phyloP scores from a whole-genome alignment of 2,113 vertebrate species.

The Zosterops japonicus region DNA sequence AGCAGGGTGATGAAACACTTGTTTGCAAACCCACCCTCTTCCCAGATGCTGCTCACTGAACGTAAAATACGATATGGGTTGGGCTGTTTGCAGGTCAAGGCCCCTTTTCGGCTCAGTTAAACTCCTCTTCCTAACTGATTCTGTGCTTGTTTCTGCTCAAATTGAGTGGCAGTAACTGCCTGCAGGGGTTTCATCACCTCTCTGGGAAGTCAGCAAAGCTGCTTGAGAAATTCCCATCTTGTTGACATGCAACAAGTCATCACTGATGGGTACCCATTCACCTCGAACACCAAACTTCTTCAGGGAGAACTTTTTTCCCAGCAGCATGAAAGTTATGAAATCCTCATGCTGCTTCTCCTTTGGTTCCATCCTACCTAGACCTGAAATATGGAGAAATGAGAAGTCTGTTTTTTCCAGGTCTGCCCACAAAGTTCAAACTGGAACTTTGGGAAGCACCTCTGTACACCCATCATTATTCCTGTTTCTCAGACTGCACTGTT shows the following conservation, averaged over 20 bases:
- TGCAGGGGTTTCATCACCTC: not conserved
- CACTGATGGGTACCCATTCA: not conserved
- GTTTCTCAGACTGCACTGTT: not conserved
- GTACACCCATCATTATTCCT: rapidly evolving
- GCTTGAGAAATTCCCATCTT: not conserved
- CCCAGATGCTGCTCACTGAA: not conserved
- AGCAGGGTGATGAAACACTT: not conserved
- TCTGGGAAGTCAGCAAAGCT: not conserved
- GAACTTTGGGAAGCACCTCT: not conserved
- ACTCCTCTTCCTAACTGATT: not conserved
- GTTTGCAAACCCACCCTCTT: not conserved
- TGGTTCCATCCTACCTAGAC: slow-evolving; percentile 68
- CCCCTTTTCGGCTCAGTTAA: not conserved
- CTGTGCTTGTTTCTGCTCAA: not conserved
- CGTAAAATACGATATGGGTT: rapidly evolving
- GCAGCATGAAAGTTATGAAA: not conserved
- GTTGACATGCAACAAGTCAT: not conserved
- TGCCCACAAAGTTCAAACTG: not conserved
- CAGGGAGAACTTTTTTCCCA: slow-evolving; percentile 45
- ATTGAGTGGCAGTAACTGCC: not conserved
- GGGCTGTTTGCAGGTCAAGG: not conserved
- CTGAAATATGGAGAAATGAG: not conserved
- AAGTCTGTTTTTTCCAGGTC: not conserved
- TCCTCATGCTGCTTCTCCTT: slow-evolving; percentile 65
- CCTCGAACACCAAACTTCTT: slow-evolving; percentile 36